Percentiles rank a stretch among this genome's conserved stretches.
These are phyloP conservation scores for Leptodactylus fuscus DNA, from an alignment of 2,113 vertebrate species.

Conservation along the genomic window DNA sequence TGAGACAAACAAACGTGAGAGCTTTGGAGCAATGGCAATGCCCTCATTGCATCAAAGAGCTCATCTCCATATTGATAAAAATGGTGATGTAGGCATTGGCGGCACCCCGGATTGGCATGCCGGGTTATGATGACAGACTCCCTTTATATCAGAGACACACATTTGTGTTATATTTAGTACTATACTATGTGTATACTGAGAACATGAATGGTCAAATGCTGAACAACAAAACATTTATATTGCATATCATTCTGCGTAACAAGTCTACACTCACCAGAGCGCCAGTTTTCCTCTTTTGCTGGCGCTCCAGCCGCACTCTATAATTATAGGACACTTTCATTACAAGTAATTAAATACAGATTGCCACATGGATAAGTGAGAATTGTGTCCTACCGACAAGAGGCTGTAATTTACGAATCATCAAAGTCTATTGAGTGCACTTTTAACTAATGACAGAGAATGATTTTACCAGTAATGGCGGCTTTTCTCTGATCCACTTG, in stretches of 20 bases:
- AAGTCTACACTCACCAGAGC: slow-evolving; percentile 14
- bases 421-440: slow-evolving; percentile 59
- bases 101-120: too few relatives aligned
- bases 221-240: too few relatives aligned
- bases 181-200: too few relatives aligned
- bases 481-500: neutral
- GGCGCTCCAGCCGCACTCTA: slow-evolving; percentile 60
- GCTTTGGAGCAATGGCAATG: too few relatives aligned
- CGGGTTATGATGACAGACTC: too few relatives aligned
- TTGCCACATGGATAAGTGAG: slow-evolving; percentile 63
- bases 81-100: too few relatives aligned
- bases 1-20: too few relatives aligned
- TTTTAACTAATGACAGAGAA: slow-evolving; percentile 42
- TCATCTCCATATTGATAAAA: too few relatives aligned
- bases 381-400: slow-evolving; percentile 67
- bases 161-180: too few relatives aligned
- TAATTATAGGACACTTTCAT: slow-evolving; percentile 66
- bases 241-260: slow-evolving; percentile 4
- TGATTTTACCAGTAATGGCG: neutral
- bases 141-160: too few relatives aligned
- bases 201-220: too few relatives aligned
- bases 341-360: slow-evolving; percentile 67
- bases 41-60: too few relatives aligned
- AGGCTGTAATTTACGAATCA: slow-evolving; percentile 63
- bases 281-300: slow-evolving; percentile 59